A percentile compares a stretch with the other conserved stretches of the same genome.
phyloP scores from a whole-genome alignment of 2,797 vertebrate species.

The Macrochelys suwanniensis region DNA sequence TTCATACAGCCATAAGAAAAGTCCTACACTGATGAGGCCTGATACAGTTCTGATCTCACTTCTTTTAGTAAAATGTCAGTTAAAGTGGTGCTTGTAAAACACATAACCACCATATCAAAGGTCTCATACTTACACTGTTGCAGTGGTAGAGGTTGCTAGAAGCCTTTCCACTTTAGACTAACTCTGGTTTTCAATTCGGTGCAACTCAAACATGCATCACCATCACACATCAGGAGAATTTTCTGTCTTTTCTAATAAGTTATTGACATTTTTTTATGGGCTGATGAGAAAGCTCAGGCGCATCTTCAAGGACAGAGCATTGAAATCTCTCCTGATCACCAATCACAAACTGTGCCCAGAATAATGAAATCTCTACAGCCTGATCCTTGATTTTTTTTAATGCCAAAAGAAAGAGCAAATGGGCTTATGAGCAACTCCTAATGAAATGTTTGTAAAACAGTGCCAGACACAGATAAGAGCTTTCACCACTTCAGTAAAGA shows the following conservation, averaged over 20 bases:
- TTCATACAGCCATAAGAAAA: neutral
- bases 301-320: neutral
- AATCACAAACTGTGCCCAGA: neutral
- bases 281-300: neutral
- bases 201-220: neutral
- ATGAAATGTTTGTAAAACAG: neutral
- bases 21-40: neutral
- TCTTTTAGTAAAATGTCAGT: neutral
- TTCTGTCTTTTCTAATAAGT: neutral
- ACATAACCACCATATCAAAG: accelerated
- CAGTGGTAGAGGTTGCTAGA: neutral
- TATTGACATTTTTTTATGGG: neutral
- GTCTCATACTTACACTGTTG: neutral
- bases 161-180: neutral
- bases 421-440: neutral
- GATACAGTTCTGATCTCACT: accelerated
- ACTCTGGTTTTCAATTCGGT: neutral
- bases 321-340: neutral
- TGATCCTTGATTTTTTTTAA: neutral
- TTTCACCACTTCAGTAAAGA: neutral
- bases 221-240: neutral
- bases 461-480: accelerated
- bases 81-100: neutral
- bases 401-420: neutral
- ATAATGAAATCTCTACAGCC: neutral